These are phyloP conservation scores for Adrianichthys oophorus DNA, from an alignment of 2,797 vertebrate genomes.

Conservation along the genomic window DNA sequence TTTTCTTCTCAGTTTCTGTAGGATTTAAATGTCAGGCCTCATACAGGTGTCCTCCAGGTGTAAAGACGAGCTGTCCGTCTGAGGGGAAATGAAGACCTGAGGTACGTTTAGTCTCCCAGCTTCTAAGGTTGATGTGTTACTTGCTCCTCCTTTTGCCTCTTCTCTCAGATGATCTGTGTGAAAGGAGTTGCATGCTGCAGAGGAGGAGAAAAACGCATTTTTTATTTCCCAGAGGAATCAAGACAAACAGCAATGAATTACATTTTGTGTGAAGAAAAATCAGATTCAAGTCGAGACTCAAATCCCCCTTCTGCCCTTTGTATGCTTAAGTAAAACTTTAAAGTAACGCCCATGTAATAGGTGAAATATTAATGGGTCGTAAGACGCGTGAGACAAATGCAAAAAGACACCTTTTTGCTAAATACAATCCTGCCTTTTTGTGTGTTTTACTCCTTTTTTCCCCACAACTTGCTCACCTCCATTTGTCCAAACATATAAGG, in stretches of 20 bases:
- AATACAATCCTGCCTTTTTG: too few species aligned
- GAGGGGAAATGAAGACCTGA: slow-evolving; percentile 37
- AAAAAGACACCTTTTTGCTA: slow-evolving; percentile 11
- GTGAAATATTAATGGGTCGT: slow-evolving; percentile 75
- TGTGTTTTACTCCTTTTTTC: slow-evolving; percentile 20
- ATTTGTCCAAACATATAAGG: slow-evolving; percentile 33
- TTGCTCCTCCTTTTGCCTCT: slow-evolving; percentile 43
- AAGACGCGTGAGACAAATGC: slow-evolving; percentile 75
- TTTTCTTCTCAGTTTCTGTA: slow-evolving; percentile 23
- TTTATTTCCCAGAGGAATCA: too few species aligned
- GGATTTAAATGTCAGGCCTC: slow-evolving; percentile 24
- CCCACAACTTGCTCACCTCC: slow-evolving; percentile 41
- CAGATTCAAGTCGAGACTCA: slow-evolving; percentile 34
- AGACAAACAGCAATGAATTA: too few species aligned
- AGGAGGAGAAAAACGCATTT: slow-evolving; percentile 5
- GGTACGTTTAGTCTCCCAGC: slow-evolving; percentile 26
- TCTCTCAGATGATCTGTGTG: slow-evolving; percentile 60
- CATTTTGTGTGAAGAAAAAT: slow-evolving; percentile 22
- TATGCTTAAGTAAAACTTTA: slow-evolving; percentile 63
- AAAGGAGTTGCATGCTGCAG: slow-evolving; percentile 65
- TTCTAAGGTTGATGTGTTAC: slow-evolving; percentile 27
- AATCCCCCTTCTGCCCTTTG: slow-evolving; percentile 45
- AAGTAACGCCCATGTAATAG: slow-evolving; percentile 60
- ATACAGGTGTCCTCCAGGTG: slow-evolving; percentile 57
- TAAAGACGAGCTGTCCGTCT: slow-evolving; percentile 50